Evolutionary conservation across 1,140 invertebrate genomes (phyloP).

Genomic region (Lethrus apterus): DNA sequence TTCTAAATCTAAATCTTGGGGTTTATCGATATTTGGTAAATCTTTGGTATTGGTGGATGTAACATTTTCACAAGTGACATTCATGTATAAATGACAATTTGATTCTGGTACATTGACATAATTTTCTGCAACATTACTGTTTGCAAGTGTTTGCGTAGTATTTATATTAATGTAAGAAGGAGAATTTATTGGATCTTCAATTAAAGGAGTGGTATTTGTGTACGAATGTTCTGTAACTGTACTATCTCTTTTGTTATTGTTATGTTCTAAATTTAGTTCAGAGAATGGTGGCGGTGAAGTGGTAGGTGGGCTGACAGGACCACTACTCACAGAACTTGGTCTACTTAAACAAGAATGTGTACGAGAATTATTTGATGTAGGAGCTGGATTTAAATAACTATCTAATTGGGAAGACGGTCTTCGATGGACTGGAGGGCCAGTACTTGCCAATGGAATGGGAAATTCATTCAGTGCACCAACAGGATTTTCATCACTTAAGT

Average conservation of each 20-base stretch:
- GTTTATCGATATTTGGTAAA: conserved; percentile 9
- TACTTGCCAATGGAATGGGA: conserved; percentile 23
- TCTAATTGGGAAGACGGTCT: conserved; percentile 23
- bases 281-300: conserved; percentile 24
- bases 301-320: conserved; percentile 28
- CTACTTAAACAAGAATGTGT: conserved; percentile 23
- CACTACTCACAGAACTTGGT: conserved; percentile 32
- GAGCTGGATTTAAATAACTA: conserved; percentile 33
- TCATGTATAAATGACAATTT: conserved; percentile 51
- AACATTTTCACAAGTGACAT: conserved; percentile 39
- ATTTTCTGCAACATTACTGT: conserved; percentile 19
- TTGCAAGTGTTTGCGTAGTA: conserved; percentile 20
- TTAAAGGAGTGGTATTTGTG: conserved; percentile 26
- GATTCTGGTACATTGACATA: conserved; percentile 11
- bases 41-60: conserved; percentile 26
- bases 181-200: conserved; percentile 22
- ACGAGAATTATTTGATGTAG: conserved; percentile 16
- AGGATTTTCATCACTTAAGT: conserved; percentile 22
- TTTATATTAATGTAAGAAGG: conserved; percentile 42
- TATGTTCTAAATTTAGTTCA: conserved; percentile 38
- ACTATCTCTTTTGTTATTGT: conserved; percentile 37
- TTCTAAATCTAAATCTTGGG: conserved; percentile 35
- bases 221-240: conserved; percentile 23
- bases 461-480: conserved; percentile 21
- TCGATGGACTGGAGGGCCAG: conserved; percentile 26